A percentile compares a stretch with the other conserved stretches of the same genome.
Conservation (phyloP, 2,888 invertebrate species). For the Panzeria rudis region DNA sequence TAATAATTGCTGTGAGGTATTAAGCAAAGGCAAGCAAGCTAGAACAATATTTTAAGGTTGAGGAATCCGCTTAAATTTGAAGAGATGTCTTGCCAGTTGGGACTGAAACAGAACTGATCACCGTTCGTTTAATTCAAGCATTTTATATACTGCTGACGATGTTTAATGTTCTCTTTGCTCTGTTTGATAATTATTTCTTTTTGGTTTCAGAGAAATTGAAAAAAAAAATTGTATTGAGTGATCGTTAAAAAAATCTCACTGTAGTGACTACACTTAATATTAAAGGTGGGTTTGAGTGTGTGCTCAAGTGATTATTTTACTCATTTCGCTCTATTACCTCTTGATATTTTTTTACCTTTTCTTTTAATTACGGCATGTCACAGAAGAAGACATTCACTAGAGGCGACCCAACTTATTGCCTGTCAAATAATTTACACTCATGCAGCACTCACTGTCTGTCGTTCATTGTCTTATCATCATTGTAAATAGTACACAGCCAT, state of each 20-base stretch:
- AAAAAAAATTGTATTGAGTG: slow-evolving; percentile 23
- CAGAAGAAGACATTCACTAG: slow-evolving; percentile 33
- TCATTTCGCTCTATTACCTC: slow-evolving; percentile 52
- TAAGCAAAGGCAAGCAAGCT: slow-evolving; percentile 19
- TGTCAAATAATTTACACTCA: slow-evolving; percentile 38
- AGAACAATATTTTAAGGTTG: slow-evolving; percentile 10
- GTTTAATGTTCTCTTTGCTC: slow-evolving; percentile 31
- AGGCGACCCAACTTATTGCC: slow-evolving; percentile 16
- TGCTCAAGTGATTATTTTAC: slow-evolving; percentile 44
- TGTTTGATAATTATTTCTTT: slow-evolving; percentile 16
- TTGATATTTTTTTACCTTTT: background rate
- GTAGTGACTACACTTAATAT: slow-evolving; percentile 30
- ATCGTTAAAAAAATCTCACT: slow-evolving; percentile 36
- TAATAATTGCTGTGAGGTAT: slow-evolving; percentile 18
- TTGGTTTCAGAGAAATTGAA: slow-evolving; percentile 21
- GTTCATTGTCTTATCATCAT: slow-evolving; percentile 9
- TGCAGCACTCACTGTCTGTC: background rate
- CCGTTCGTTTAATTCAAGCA: slow-evolving; percentile 51
- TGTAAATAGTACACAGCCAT: background rate
- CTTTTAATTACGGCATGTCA: slow-evolving; percentile 31
- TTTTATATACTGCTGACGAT: slow-evolving; percentile 59
- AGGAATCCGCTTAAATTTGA: background rate
- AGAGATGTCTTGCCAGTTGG: slow-evolving; percentile 68
- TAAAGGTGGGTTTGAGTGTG: slow-evolving; percentile 38
- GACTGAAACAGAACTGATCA: slow-evolving; percentile 71